These are phyloP conservation scores for Lophotriccus pileatus DNA, from an alignment of 2,797 vertebrate species.

Conservation along the genomic window DNA sequence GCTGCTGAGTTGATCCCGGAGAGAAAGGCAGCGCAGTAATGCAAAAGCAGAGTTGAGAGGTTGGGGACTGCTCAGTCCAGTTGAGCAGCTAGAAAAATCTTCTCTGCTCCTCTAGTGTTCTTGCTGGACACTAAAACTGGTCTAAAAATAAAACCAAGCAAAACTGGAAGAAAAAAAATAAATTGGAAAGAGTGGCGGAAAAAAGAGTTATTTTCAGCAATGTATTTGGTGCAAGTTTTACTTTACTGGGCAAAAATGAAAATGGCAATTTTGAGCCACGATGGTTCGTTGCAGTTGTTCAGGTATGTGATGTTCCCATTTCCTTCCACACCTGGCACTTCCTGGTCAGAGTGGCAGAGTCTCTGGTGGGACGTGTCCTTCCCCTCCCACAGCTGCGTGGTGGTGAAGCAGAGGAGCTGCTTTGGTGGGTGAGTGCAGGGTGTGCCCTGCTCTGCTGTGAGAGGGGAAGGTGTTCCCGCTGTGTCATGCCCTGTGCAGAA, in stretches of 20 bases:
- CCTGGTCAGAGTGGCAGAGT: background rate
- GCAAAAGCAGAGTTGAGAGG: background rate
- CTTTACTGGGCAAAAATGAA: background rate
- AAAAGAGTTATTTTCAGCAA: background rate
- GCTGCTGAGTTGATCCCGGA: background rate
- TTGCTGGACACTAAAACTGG: background rate
- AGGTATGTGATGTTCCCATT: fast-evolving
- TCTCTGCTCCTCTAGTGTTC: background rate
- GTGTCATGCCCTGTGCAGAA: background rate
- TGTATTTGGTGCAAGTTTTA: background rate
- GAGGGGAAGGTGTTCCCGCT: background rate
- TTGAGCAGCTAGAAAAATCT: background rate
- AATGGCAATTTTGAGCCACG: background rate
- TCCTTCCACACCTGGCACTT: background rate
- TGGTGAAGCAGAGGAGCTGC: background rate
- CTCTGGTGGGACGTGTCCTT: background rate
- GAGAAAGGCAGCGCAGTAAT: background rate
- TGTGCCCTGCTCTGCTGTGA: background rate
- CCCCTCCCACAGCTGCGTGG: background rate
- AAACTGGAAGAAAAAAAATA: background rate
- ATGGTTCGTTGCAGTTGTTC: background rate
- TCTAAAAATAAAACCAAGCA: background rate
- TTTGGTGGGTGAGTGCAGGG: background rate
- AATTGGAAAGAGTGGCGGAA: background rate
- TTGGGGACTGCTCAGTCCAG: background rate